Conservation (phyloP, 2,888 invertebrate species). For the Cerastis rubricosa region DNA sequence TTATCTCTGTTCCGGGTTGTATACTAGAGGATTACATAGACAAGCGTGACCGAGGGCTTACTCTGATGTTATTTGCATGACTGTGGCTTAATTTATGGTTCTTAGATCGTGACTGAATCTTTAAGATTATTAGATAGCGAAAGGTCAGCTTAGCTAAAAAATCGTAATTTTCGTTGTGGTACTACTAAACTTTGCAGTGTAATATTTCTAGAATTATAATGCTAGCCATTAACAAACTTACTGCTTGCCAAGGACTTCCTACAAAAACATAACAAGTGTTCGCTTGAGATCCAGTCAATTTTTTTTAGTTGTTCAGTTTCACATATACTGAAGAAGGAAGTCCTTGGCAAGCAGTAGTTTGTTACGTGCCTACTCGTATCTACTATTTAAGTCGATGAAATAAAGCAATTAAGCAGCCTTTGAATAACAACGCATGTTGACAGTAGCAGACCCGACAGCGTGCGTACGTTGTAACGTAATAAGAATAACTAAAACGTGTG, state of each 20-base stretch:
- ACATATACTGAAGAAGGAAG: not conserved
- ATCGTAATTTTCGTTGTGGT: not conserved
- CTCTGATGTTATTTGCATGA: conserved; percentile 1
- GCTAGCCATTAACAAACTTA: not conserved
- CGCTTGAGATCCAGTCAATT: not conserved
- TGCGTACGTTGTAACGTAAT: conserved; percentile 2
- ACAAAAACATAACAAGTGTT: not conserved
- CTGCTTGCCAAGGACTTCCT: too few species aligned
- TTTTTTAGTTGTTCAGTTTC: not conserved
- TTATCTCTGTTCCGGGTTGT: conserved; percentile 21
- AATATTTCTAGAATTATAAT: not conserved
- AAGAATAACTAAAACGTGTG: conserved; percentile 4
- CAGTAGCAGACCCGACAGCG: not conserved
- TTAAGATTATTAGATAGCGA: not conserved
- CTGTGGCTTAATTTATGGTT: not conserved
- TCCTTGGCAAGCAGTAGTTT: too few species aligned
- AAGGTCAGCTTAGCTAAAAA: not conserved
- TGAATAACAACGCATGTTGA: not conserved
- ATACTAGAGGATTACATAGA: not conserved
- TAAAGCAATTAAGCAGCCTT: conserved; percentile 4
- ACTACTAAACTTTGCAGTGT: not conserved
- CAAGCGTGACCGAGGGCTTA: not conserved
- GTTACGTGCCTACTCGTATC: too few species aligned
- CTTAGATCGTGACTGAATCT: not conserved
- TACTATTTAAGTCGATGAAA: not conserved